Conservation (phyloP, 1,140 invertebrate genomes). For the Drosophila pseudoananassae region DNA sequence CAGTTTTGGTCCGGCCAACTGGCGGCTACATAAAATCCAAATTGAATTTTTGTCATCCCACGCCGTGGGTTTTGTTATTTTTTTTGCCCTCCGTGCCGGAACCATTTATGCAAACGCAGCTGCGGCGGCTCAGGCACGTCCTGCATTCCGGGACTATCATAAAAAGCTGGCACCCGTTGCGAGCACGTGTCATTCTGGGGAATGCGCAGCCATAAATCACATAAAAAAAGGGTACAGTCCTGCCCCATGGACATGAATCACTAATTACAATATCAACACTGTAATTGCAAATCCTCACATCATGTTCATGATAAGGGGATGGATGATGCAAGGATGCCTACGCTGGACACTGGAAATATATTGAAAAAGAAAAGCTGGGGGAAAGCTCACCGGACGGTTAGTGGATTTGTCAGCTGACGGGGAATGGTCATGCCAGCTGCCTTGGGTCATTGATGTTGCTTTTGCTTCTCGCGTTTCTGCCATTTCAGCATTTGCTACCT, state of each 20-base stretch:
- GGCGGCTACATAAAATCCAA: conserved; percentile 65
- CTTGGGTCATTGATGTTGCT: conserved; percentile 39
- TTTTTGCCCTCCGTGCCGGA: conserved; percentile 36
- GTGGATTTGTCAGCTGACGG: not conserved
- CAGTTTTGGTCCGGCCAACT: conserved; percentile 33
- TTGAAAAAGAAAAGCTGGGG: not conserved
- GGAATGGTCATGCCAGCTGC: conserved; percentile 12
- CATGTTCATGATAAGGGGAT: not conserved
- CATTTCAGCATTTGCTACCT: conserved; percentile 41
- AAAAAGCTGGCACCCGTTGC: conserved; percentile 29
- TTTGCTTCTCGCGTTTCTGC: conserved; percentile 22
- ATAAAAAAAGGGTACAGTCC: conserved; percentile 31
- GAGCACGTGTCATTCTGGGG: conserved; percentile 43
- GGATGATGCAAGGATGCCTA: not conserved
- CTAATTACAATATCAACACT: conserved; percentile 46
- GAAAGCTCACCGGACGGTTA: not conserved
- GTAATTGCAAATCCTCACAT: conserved; percentile 32
- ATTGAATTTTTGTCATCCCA: conserved; percentile 71
- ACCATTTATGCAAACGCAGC: conserved; percentile 77
- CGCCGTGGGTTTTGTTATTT: conserved; percentile 5
- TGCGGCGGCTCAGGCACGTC: conserved; percentile 66
- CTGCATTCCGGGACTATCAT: conserved; percentile 38
- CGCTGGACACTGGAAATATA: not conserved
- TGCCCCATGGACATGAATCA: conserved; percentile 32
- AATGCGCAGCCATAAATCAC: conserved; percentile 60